Evolutionary conservation across 2,113 vertebrate genomes (phyloP).

Genomic region (Chionis minor): DNA sequence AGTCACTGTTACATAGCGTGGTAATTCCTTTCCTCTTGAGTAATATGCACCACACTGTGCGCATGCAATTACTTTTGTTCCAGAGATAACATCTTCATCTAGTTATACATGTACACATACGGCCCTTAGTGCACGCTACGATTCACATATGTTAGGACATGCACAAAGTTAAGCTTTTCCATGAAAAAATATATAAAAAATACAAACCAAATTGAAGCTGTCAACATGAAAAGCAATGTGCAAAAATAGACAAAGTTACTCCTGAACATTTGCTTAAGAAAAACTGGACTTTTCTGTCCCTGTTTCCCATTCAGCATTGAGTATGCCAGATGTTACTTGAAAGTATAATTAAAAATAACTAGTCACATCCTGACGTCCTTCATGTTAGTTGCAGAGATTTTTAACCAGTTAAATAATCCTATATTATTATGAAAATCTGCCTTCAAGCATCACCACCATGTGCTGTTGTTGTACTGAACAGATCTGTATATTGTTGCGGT

Average conservation of each 20-base stretch:
- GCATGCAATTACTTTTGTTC: conserved; percentile 46
- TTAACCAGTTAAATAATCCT: neutral
- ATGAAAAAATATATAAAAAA: conserved; percentile 58
- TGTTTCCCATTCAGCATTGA: neutral
- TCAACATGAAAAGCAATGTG: conserved; percentile 46
- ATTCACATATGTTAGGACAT: neutral
- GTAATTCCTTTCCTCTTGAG: conserved; percentile 26
- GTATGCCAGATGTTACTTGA: neutral
- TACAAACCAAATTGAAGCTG: conserved; percentile 33
- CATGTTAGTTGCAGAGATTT: neutral
- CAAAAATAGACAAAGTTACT: conserved; percentile 44
- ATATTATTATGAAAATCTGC: neutral
- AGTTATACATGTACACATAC: neutral
- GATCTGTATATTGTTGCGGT: neutral
- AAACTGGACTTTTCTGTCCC: neutral
- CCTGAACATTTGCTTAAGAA: conserved; percentile 39
- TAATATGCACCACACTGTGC: conserved; percentile 29
- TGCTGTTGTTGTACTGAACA: neutral
- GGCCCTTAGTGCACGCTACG: neutral
- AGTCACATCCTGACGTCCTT: neutral
- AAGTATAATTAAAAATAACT: neutral
- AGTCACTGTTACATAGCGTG: conserved; percentile 13
- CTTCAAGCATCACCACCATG: neutral
- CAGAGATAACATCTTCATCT: conserved; percentile 7
- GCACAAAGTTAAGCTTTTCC: conserved; percentile 7